phyloP scores from a whole-genome alignment of 2,113 vertebrate species.

The Phycodurus eques region DNA sequence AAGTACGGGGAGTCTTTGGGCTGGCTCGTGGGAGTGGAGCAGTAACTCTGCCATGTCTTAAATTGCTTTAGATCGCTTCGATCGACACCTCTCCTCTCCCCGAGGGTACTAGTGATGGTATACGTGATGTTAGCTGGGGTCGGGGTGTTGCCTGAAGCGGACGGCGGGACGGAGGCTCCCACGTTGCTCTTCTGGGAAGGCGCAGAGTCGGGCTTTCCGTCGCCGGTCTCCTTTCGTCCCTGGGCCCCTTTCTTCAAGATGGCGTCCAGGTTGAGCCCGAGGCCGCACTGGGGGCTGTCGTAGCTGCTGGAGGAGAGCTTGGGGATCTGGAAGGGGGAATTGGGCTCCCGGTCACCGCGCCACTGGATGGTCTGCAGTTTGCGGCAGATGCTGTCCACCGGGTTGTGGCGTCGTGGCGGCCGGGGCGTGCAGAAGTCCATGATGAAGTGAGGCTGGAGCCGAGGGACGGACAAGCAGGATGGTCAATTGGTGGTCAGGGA shows the following conservation, averaged over 20 bases:
- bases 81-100: slow-evolving; percentile 42
- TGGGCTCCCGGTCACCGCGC: slow-evolving; percentile 73
- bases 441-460: slow-evolving; percentile 46
- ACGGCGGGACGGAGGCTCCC: slow-evolving; percentile 10
- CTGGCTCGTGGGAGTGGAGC: slow-evolving; percentile 51
- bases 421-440: slow-evolving; percentile 66
- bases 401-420: slow-evolving; percentile 77
- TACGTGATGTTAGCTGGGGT: slow-evolving; percentile 38
- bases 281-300: slow-evolving; percentile 74
- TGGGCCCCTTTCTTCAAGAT: slow-evolving; percentile 73
- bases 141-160: background rate
- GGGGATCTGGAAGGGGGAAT: slow-evolving; percentile 78
- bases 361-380: slow-evolving; percentile 85
- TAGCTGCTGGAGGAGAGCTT: slow-evolving; percentile 79
- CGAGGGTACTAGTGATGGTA: slow-evolving; percentile 41
- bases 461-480: slow-evolving; percentile 16
- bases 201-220: slow-evolving; percentile 9
- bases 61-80: slow-evolving; percentile 16
- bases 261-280: slow-evolving; percentile 76
- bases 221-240: slow-evolving; percentile 18
- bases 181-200: slow-evolving; percentile 14
- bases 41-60: slow-evolving; percentile 26
- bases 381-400: slow-evolving; percentile 86
- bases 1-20: slow-evolving; percentile 41
- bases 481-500: background rate